These are phyloP conservation scores for Salpingus planirostris DNA, from an alignment of 2,888 invertebrate species.

Conservation along the genomic window DNA sequence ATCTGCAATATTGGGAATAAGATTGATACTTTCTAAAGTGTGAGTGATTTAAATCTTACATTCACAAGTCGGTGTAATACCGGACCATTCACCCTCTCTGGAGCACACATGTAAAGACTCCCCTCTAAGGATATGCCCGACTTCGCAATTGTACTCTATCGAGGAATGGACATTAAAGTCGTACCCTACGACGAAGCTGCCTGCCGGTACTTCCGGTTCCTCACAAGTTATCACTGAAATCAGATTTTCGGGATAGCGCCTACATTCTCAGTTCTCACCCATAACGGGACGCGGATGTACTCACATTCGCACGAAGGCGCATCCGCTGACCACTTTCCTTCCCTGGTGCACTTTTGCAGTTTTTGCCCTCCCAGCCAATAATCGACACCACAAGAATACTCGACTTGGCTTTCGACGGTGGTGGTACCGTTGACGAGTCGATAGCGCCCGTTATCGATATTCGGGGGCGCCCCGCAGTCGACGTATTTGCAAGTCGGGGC, in stretches of 20 bases:
- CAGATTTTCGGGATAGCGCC: not conserved
- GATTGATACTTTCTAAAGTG: too few relatives aligned
- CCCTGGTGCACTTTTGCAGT: slow-evolving; percentile 64
- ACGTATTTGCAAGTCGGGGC: slow-evolving; percentile 79
- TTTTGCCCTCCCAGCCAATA: slow-evolving; percentile 72
- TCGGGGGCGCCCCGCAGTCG: slow-evolving; percentile 75
- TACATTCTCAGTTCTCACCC: not conserved
- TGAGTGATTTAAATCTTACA: slow-evolving; percentile 48
- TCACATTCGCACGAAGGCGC: slow-evolving; percentile 79
- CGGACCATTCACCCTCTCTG: slow-evolving; percentile 75
- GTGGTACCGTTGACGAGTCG: slow-evolving; percentile 69
- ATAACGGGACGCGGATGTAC: slow-evolving; percentile 30
- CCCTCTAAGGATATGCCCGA: slow-evolving; percentile 71
- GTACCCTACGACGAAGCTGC: slow-evolving; percentile 81
- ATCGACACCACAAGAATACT: slow-evolving; percentile 73
- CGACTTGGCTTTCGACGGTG: slow-evolving; percentile 68
- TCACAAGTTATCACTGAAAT: slow-evolving; percentile 72
- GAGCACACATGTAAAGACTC: slow-evolving; percentile 62
- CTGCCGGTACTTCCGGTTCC: slow-evolving; percentile 77
- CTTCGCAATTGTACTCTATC: slow-evolving; percentile 82
- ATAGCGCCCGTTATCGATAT: slow-evolving; percentile 68
- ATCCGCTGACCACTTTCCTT: slow-evolving; percentile 81
- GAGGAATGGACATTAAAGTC: slow-evolving; percentile 82
- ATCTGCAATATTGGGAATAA: slow-evolving; percentile 48
- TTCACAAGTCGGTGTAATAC: slow-evolving; percentile 71